These are phyloP conservation scores for Amyelois transitella DNA, from an alignment of 1,140 invertebrate species.

Conservation along the genomic window DNA sequence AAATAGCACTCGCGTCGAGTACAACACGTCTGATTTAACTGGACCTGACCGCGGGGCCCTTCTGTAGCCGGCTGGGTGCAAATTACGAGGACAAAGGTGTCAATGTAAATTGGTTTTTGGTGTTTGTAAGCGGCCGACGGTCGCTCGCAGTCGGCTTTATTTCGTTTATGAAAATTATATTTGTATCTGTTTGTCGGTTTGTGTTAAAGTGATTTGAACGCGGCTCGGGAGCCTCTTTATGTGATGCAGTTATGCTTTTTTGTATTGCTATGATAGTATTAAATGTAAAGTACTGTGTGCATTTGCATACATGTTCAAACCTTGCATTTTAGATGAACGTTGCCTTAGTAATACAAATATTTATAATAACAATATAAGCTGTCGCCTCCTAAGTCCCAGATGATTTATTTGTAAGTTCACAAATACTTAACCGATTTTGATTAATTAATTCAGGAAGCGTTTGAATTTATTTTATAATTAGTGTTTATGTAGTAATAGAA, in stretches of 20 bases:
- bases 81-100: conserved; percentile 25
- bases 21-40: conserved; percentile 48
- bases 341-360: too few relatives aligned
- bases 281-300: too few relatives aligned
- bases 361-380: too few relatives aligned
- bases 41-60: conserved; percentile 27
- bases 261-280: not conserved
- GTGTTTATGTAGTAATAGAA: too few relatives aligned
- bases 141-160: conserved; percentile 22
- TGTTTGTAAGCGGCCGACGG: conserved; percentile 37
- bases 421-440: too few relatives aligned
- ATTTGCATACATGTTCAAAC: too few relatives aligned
- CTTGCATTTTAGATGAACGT: too few relatives aligned
- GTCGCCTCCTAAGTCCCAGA: too few relatives aligned
- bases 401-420: too few relatives aligned
- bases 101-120: conserved; percentile 49
- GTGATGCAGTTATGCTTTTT: not conserved
- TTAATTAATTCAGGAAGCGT: too few relatives aligned
- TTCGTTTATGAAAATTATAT: conserved; percentile 12
- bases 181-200: not conserved
- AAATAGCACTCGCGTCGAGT: conserved; percentile 58
- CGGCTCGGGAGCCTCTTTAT: not conserved
- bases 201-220: not conserved
- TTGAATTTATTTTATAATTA: too few relatives aligned
- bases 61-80: conserved; percentile 15